Evolutionary conservation across 37 sponge, comb jelly and placozoan species (phyloP).

Genomic region (Beroe forskalii): DNA sequence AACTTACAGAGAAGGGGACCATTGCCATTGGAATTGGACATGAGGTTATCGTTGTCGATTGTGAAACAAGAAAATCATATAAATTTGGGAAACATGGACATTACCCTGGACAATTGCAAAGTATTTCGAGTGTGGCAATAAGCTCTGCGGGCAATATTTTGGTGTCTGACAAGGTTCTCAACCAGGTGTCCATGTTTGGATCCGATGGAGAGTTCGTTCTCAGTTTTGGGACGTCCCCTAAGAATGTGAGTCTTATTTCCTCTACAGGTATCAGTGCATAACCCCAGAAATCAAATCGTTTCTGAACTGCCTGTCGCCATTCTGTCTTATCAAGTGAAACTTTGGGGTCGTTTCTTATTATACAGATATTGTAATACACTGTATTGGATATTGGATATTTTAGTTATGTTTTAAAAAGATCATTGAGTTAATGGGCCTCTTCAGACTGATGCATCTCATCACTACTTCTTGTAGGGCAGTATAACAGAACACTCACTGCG

Average conservation of each 20-base stretch:
- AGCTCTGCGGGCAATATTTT: constrained; percentile 47
- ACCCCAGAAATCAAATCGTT: too few species aligned
- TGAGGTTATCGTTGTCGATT: not conserved
- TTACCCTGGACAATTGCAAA: constrained; percentile 43
- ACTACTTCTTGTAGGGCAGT: constrained; percentile 29
- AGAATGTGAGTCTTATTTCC: constrained; percentile 26
- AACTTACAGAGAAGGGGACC: not conserved
- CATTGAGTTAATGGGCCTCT: too few species aligned
- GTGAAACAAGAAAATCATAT: not conserved
- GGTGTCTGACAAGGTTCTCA: constrained; percentile 27
- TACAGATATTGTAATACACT: too few species aligned
- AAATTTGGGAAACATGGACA: constrained; percentile 33
- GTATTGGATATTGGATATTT: too few species aligned
- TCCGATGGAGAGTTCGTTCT: constrained; percentile 39
- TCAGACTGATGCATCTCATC: too few species aligned
- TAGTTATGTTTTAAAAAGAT: too few species aligned
- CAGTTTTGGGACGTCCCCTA: constrained; percentile 35
- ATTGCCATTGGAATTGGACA: constrained; percentile 13
- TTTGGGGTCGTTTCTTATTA: too few species aligned
- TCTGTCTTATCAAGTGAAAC: too few species aligned
- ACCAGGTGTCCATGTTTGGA: constrained; percentile 30
- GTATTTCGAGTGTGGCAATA: constrained; percentile 1
- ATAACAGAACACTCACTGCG: constrained; percentile 8
- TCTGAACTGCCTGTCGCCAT: too few species aligned
- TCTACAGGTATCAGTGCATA: too few species aligned